A percentile compares a stretch with the other conserved stretches of the same genome.
phyloP scores from a whole-genome alignment of 2,888 invertebrate species.

The Notocelia uddmanniana region DNA sequence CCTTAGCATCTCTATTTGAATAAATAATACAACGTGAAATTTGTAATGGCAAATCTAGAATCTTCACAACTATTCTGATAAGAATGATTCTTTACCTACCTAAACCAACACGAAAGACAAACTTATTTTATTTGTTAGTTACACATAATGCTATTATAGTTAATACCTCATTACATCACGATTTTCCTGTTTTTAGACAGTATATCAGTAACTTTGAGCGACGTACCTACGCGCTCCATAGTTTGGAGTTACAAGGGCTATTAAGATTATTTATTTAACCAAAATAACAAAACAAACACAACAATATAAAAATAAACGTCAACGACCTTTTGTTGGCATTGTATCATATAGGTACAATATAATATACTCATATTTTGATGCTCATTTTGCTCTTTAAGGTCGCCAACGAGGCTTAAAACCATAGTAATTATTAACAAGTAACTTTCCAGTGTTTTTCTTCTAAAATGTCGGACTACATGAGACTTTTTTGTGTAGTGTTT shows the following conservation, averaged over 20 bases:
- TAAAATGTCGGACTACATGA: constrained; percentile 54
- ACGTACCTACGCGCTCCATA: not conserved
- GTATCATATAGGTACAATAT: too few relatives aligned
- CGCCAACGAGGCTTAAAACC: too few relatives aligned
- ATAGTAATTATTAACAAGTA: too few relatives aligned
- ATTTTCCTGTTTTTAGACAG: constrained; percentile 24
- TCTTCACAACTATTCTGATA: constrained; percentile 2
- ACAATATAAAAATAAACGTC: too few relatives aligned
- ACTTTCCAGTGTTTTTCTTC: not conserved
- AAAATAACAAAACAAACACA: too few relatives aligned
- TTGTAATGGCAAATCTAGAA: not conserved
- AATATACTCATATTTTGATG: too few relatives aligned
- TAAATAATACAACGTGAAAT: too few relatives aligned
- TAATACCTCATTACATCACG: constrained; percentile 37
- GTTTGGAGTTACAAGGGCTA: too few relatives aligned
- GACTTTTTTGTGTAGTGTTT: constrained; percentile 59
- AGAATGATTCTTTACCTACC: constrained; percentile 1
- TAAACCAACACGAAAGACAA: constrained; percentile 40
- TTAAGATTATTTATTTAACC: too few relatives aligned
- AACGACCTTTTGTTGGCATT: too few relatives aligned
- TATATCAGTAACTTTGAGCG: not conserved
- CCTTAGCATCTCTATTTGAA: too few relatives aligned
- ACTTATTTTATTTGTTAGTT: constrained; percentile 14
- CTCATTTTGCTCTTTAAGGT: too few relatives aligned
- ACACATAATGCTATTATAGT: constrained; percentile 14